phyloP scores from a whole-genome alignment of 2,113 vertebrate genomes.

The Ramphastos sulfuratus region DNA sequence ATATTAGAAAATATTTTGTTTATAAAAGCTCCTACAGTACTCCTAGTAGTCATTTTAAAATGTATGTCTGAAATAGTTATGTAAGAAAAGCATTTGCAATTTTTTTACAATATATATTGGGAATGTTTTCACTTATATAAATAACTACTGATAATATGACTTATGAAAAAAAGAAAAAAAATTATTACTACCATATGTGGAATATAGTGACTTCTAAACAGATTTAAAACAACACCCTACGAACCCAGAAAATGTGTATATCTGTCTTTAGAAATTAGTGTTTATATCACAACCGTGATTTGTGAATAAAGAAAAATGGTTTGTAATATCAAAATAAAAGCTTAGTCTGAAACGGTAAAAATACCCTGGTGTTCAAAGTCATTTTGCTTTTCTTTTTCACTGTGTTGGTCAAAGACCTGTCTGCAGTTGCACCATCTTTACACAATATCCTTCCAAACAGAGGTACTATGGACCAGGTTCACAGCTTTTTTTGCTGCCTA shows the following conservation, averaged over 20 bases:
- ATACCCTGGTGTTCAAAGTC: conserved; percentile 56
- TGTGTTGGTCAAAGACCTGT: not conserved
- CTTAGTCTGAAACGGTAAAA: conserved; percentile 83
- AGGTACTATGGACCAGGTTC: fast-evolving
- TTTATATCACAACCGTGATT: conserved; percentile 88
- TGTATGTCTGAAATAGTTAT: conserved; percentile 83
- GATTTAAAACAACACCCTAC: conserved; percentile 63
- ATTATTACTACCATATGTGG: conserved; percentile 82
- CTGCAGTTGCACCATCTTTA: fast-evolving
- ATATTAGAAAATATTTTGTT: conserved; percentile 74
- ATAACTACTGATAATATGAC: conserved; percentile 84
- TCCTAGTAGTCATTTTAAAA: conserved; percentile 78
- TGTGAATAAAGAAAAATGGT: conserved; percentile 88
- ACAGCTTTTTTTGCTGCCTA: fast-evolving
- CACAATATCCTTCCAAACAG: fast-evolving
- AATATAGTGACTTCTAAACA: conserved; percentile 83
- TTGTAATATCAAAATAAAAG: conserved; percentile 90
- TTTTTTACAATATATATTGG: conserved; percentile 84
- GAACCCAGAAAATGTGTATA: conserved; percentile 86
- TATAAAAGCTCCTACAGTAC: conserved; percentile 72
- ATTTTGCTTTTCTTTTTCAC: conserved; percentile 25
- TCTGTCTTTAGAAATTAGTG: conserved; percentile 89
- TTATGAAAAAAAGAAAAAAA: conserved; percentile 76
- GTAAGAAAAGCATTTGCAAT: conserved; percentile 79
- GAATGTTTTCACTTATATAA: conserved; percentile 88